phyloP scores from a whole-genome alignment of 92 coral and sea anemone species.

The Porites lobata region DNA sequence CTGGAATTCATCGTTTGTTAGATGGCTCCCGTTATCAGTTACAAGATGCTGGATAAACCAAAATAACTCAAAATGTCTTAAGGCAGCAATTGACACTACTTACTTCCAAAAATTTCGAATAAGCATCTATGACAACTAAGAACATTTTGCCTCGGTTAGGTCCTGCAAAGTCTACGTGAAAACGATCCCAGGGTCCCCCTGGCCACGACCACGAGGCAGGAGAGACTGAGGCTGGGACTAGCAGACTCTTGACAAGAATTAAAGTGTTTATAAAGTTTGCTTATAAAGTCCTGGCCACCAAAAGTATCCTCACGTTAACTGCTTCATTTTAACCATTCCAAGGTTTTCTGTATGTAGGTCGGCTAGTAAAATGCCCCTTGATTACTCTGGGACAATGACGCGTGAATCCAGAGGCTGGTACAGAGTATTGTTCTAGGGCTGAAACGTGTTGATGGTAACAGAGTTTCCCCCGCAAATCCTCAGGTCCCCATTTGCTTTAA shows the following conservation, averaged over 20 bases:
- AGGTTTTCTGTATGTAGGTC: neutral
- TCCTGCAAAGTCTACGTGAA: slow-evolving; percentile 60
- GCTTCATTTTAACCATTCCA: neutral
- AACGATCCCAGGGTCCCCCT: slow-evolving; percentile 61
- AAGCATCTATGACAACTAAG: slow-evolving; percentile 60
- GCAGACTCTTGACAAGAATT: neutral
- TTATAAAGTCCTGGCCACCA: neutral
- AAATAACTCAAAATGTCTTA: slow-evolving; percentile 41
- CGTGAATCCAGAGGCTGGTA: neutral
- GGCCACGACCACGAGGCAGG: slow-evolving; percentile 48
- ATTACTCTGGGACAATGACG: neutral
- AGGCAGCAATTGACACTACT: slow-evolving; percentile 47
- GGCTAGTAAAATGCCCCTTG: neutral
- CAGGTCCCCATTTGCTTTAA: slow-evolving; percentile 24
- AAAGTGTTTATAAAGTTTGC: neutral
- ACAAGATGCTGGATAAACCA: slow-evolving; percentile 61
- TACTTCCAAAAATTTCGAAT: slow-evolving; percentile 50
- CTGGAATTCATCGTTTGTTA: slow-evolving; percentile 55
- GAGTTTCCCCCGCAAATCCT: slow-evolving; percentile 53
- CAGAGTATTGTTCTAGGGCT: neutral
- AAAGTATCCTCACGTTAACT: neutral
- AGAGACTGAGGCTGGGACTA: slow-evolving; percentile 9
- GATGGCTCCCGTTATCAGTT: slow-evolving; percentile 47
- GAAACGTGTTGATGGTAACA: neutral
- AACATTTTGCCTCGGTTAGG: slow-evolving; percentile 43